phyloP scores from a whole-genome alignment of 2,113 vertebrate genomes.

The Pica pica region DNA sequence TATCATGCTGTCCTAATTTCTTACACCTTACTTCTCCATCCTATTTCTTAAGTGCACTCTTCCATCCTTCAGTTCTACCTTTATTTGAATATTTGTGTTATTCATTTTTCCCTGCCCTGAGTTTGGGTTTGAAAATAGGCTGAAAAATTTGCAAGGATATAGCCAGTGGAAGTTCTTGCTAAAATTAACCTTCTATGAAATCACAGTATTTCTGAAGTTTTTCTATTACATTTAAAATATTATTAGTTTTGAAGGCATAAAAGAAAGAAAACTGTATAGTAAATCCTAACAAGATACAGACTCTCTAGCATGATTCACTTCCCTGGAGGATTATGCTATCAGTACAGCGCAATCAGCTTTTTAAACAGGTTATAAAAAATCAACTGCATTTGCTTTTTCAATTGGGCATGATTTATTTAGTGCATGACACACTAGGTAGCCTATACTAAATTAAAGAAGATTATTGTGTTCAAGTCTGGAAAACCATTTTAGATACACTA shows the following conservation, averaged over 20 bases:
- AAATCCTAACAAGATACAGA: not conserved
- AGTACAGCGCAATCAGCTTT: not conserved
- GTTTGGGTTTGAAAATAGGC: not conserved
- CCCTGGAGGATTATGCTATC: not conserved
- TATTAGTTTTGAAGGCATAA: not conserved
- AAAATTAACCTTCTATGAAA: not conserved
- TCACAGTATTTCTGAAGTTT: not conserved
- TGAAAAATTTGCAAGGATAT: not conserved
- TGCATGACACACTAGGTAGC: not conserved
- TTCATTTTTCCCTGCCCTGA: not conserved
- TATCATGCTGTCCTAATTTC: slow-evolving; percentile 48
- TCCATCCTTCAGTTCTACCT: slow-evolving; percentile 24
- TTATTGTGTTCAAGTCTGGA: not conserved
- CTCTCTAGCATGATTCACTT: not conserved
- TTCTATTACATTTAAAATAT: not conserved
- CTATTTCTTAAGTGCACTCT: not conserved
- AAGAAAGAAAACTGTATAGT: not conserved
- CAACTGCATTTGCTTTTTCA: not conserved
- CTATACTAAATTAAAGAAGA: not conserved
- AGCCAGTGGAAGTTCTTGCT: not conserved
- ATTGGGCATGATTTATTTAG: not conserved
- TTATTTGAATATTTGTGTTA: slow-evolving; percentile 4
- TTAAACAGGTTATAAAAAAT: not conserved
- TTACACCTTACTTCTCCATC: not conserved
- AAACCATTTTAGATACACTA: not conserved